Conservation (phyloP, 2,888 invertebrate species). For the Chaetoderma sp. region DNA sequence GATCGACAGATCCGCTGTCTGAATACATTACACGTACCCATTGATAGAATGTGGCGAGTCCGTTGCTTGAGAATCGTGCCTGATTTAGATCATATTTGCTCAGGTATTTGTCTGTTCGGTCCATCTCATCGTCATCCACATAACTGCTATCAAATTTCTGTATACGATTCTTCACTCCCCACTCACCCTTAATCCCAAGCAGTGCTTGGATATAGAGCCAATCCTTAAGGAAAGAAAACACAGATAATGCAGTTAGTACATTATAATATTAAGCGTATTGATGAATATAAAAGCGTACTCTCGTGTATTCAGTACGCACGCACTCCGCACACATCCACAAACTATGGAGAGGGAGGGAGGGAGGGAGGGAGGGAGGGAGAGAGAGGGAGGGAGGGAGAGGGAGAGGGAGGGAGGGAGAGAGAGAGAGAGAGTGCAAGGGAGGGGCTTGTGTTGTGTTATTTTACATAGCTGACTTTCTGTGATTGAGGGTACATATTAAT, state of each 20-base stretch:
- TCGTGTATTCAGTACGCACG: neutral
- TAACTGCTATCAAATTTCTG: slow-evolving; percentile 30
- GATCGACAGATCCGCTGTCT: too few species aligned
- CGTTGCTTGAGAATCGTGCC: slow-evolving; percentile 52
- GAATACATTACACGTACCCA: slow-evolving; percentile 47
- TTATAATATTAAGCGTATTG: neutral
- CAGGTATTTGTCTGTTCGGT: slow-evolving; percentile 31
- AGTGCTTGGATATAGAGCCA: slow-evolving; percentile 51
- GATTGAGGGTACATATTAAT: too few species aligned
- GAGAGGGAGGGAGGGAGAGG: too few species aligned
- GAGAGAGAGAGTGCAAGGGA: too few species aligned
- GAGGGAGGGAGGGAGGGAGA: too few species aligned
- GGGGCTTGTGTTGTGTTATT: too few species aligned
- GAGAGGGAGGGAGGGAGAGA: too few species aligned
- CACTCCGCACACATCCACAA: too few species aligned
- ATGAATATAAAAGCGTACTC: neutral
- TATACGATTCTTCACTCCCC: slow-evolving; percentile 42
- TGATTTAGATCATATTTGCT: slow-evolving; percentile 36
- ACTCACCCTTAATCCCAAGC: slow-evolving; percentile 45
- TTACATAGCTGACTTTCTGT: too few species aligned
- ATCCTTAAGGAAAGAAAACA: slow-evolving; percentile 35
- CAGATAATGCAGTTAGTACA: neutral
- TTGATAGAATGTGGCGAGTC: slow-evolving; percentile 56
- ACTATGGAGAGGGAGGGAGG: too few species aligned
- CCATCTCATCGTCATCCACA: slow-evolving; percentile 26